These are phyloP conservation scores for Tachuris rubrigastra DNA, from an alignment of 2,113 vertebrate genomes.

Conservation along the genomic window DNA sequence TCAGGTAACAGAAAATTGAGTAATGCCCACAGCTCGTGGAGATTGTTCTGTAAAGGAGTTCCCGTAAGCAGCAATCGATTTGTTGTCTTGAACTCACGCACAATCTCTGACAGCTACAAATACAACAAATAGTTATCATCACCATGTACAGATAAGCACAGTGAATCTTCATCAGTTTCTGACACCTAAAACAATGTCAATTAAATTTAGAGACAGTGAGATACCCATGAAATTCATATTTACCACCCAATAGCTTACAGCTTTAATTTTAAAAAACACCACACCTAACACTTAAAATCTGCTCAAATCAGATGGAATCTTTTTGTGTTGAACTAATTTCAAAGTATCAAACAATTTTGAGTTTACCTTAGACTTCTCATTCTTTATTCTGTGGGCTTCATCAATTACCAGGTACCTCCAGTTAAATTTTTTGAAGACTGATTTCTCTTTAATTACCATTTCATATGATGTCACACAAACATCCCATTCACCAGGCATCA, in stretches of 20 bases:
- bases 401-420: conserved; percentile 91
- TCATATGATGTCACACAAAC: conserved; percentile 91
- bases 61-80: conserved; percentile 88
- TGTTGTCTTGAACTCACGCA: conserved; percentile 90
- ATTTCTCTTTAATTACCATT: conserved; percentile 91
- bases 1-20: conserved; percentile 90
- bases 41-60: conserved; percentile 89
- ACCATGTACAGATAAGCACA: background rate
- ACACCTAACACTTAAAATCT: background rate
- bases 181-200: background rate
- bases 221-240: background rate
- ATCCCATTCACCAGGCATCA: conserved; percentile 93
- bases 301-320: background rate
- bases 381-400: conserved; percentile 92
- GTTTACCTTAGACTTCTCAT: conserved; percentile 90
- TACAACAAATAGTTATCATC: background rate
- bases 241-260: background rate
- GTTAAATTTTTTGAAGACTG: conserved; percentile 91
- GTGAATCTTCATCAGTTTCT: background rate
- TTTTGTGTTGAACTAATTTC: background rate
- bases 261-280: background rate
- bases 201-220: background rate
- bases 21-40: conserved; percentile 89
- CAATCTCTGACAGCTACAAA: conserved; percentile 87
- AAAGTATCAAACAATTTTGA: background rate